Conservation (phyloP, 2,888 invertebrate species). For the Coelogynopora nodosa region DNA sequence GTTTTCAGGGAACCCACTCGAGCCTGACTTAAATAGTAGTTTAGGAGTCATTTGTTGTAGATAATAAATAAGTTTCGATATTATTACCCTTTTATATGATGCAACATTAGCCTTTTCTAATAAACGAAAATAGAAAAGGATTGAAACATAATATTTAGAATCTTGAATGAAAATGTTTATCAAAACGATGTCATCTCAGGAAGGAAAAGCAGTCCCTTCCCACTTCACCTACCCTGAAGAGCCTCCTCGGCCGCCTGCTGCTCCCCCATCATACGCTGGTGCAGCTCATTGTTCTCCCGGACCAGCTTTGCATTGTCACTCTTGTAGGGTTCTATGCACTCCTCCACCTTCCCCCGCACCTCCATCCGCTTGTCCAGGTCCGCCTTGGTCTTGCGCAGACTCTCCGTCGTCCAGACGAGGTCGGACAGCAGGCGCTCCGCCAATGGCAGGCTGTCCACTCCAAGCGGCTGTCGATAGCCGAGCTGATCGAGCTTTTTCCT, state of each 20-base stretch:
- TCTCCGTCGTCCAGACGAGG: slow-evolving; percentile 80
- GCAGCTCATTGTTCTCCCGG: slow-evolving; percentile 61
- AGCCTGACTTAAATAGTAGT: no score
- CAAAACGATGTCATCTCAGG: no score
- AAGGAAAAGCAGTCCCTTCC: neutral
- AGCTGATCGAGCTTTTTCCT: slow-evolving; percentile 75
- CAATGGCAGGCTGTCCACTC: slow-evolving; percentile 73
- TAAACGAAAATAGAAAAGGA: no score
- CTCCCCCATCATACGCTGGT: slow-evolving; percentile 57
- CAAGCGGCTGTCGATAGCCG: slow-evolving; percentile 75
- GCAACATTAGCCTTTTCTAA: no score
- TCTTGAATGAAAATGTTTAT: no score
- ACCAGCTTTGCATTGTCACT: slow-evolving; percentile 62
- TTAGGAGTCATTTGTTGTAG: no score
- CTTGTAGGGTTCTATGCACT: slow-evolving; percentile 56
- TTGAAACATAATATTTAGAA: no score
- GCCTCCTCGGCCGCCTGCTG: slow-evolving; percentile 47
- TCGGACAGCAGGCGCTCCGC: slow-evolving; percentile 77
- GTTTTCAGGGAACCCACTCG: no score
- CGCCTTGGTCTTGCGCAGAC: slow-evolving; percentile 77
- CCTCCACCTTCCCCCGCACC: slow-evolving; percentile 52
- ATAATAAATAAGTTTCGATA: no score
- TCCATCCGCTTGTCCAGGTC: slow-evolving; percentile 55
- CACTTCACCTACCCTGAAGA: slow-evolving; percentile 33
- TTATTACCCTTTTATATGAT: no score